Evolutionary conservation across 2,113 vertebrate species (phyloP).

Genomic region (Morphnarchus princeps): DNA sequence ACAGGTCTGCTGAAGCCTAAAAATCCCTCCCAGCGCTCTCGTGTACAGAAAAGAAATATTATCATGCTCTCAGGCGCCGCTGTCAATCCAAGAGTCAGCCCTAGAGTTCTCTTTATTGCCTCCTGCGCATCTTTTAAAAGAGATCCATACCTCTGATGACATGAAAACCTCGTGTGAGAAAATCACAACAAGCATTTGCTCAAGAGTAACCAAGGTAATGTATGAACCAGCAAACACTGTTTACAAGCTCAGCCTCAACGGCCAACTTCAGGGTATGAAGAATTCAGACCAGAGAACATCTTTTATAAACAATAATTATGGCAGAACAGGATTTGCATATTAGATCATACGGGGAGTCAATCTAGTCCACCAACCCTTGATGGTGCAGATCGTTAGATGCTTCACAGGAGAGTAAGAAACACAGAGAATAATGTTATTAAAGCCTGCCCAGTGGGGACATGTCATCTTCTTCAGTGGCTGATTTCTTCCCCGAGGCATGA

Average conservation of each 20-base stretch:
- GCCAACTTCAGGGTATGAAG: not conserved
- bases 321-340: not conserved
- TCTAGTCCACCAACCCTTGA: not conserved
- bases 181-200: not conserved
- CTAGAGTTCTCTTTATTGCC: not conserved
- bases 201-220: not conserved
- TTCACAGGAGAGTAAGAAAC: not conserved
- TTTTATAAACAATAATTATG: not conserved
- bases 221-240: not conserved
- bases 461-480: constrained; percentile 40
- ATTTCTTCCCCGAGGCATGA: constrained; percentile 34
- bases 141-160: not conserved
- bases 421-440: constrained; percentile 12
- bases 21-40: not conserved
- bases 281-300: not conserved
- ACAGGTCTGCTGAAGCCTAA: not conserved
- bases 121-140: not conserved
- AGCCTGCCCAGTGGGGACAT: constrained; percentile 43
- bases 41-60: not conserved
- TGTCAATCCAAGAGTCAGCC: not conserved
- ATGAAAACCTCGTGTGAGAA: rapidly evolving
- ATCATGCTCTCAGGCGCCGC: not conserved
- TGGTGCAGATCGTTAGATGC: not conserved
- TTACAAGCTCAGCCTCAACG: not conserved
- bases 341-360: not conserved